Evolutionary conservation across 2,113 vertebrate species (phyloP).

Genomic region (Rhabdomys dilectus): DNA sequence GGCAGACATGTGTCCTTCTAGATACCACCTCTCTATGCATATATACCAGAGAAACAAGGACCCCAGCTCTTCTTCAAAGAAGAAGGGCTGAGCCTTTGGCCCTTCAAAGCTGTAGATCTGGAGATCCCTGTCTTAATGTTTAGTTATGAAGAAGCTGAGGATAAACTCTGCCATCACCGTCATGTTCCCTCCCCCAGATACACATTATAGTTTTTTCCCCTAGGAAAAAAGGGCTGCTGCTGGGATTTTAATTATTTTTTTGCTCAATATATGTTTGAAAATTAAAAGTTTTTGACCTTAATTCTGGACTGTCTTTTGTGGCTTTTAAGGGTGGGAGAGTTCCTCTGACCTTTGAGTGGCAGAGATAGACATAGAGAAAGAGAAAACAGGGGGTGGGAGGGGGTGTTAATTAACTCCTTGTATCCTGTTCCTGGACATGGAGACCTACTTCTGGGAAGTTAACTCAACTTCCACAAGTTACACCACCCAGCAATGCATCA

Average conservation of each 20-base stretch:
- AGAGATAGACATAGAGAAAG: neutral
- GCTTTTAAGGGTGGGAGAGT: neutral
- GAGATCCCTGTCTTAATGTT: neutral
- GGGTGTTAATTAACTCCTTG: neutral
- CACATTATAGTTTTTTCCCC: neutral
- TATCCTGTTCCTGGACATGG: neutral
- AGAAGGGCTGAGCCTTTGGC: neutral
- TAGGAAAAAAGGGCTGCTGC: conserved; percentile 43
- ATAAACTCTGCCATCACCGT: neutral
- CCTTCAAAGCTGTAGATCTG: neutral
- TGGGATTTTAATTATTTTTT: neutral
- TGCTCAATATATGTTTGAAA: conserved; percentile 68
- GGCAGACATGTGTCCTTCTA: neutral
- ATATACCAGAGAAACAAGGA: neutral
- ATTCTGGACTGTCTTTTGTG: conserved; percentile 4
- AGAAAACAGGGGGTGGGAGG: neutral
- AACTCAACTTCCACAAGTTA: neutral
- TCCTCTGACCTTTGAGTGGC: neutral
- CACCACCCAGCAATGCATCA: neutral
- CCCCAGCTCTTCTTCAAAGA: neutral
- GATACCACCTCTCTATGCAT: neutral
- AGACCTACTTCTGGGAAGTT: neutral
- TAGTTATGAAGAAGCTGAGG: neutral
- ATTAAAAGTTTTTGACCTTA: conserved; percentile 71
- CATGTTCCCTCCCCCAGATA: neutral